phyloP scores from a whole-genome alignment of 2,113 vertebrate species.

The Thamnophis sirtalis region DNA sequence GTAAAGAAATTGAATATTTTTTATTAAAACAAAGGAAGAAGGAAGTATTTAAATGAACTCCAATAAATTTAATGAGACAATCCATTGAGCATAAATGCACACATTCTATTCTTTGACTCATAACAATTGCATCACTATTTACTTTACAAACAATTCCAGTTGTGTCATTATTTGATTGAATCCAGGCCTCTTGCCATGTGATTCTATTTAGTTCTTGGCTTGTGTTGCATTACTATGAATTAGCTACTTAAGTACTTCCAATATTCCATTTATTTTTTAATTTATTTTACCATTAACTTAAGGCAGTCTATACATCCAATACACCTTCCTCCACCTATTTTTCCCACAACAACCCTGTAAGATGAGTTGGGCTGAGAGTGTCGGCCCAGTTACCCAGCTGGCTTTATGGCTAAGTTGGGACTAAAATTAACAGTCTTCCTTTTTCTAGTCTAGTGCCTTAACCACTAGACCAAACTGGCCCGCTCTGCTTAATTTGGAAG shows the following conservation, averaged over 20 bases:
- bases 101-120: constrained; percentile 8
- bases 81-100: neutral
- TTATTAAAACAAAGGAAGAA: neutral
- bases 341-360: neutral
- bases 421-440: neutral
- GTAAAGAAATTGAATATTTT: neutral
- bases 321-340: neutral
- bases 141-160: neutral
- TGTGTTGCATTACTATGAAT: neutral
- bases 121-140: constrained; percentile 29
- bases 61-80: constrained; percentile 3
- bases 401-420: neutral
- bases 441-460: neutral
- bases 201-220: constrained; percentile 16
- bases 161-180: constrained; percentile 36
- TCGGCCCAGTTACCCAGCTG: neutral
- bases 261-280: neutral
- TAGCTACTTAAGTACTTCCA: neutral
- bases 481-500: neutral
- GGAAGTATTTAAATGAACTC: neutral
- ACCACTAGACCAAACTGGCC: neutral
- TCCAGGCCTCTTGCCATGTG: constrained; percentile 13
- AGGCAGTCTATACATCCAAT: neutral
- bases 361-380: neutral
- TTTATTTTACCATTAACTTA: neutral